These are phyloP conservation scores for Aegithalos caudatus DNA, from an alignment of 2,113 vertebrate species.

Conservation along the genomic window DNA sequence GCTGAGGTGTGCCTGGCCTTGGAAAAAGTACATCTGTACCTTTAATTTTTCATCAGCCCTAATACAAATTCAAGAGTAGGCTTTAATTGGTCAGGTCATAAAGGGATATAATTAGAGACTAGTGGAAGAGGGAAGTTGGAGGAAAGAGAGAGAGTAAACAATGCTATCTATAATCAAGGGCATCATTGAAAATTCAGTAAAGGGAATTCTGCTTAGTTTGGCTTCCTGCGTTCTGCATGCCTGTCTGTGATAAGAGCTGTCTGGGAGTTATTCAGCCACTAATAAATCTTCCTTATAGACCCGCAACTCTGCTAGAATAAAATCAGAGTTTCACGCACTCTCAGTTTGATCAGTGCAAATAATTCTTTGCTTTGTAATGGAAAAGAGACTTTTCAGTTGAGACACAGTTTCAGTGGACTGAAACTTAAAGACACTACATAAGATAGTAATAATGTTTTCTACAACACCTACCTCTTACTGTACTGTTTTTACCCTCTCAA, in stretches of 20 bases:
- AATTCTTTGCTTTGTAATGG: background rate
- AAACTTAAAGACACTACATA: background rate
- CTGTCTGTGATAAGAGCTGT: constrained; percentile 60
- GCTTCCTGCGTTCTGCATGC: constrained; percentile 57
- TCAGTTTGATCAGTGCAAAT: constrained; percentile 35
- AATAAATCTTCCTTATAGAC: constrained; percentile 62
- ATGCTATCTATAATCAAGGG: constrained; percentile 69
- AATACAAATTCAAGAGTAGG: constrained; percentile 55
- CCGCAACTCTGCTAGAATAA: background rate
- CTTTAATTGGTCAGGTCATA: constrained; percentile 60
- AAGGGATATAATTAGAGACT: constrained; percentile 63
- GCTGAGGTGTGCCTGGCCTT: background rate
- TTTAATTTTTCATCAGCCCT: constrained; percentile 68
- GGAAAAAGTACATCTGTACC: constrained; percentile 38
- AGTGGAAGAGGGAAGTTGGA: constrained; percentile 44
- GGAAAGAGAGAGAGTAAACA: constrained; percentile 58
- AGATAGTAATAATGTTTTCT: background rate
- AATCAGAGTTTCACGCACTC: constrained; percentile 25
- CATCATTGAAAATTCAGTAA: constrained; percentile 67
- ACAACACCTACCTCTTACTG: background rate
- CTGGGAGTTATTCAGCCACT: constrained; percentile 57
- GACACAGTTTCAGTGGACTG: background rate
- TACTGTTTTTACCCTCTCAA: background rate
- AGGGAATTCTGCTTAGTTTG: constrained; percentile 62
- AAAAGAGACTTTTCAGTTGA: background rate